Evolutionary conservation across 2,113 vertebrate genomes (phyloP).

Genomic region (Accipiter cooperii): DNA sequence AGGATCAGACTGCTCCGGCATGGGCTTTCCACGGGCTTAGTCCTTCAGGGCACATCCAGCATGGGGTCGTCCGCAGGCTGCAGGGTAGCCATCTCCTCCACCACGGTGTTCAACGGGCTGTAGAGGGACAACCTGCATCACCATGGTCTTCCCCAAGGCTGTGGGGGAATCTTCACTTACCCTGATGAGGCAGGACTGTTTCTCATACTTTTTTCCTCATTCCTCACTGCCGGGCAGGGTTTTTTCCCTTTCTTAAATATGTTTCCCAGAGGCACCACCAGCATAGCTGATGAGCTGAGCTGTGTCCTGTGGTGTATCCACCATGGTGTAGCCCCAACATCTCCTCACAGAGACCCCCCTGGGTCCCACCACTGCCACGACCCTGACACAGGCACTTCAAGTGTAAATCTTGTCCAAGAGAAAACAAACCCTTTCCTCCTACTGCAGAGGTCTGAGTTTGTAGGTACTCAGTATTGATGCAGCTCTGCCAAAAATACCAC

Average conservation of each 20-base stretch:
- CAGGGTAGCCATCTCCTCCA: not conserved
- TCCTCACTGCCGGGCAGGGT: not conserved
- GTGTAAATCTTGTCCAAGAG: too few relatives aligned
- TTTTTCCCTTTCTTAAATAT: not conserved
- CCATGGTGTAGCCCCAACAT: not conserved
- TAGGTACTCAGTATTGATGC: not conserved
- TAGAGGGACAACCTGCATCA: not conserved
- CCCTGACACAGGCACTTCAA: not conserved
- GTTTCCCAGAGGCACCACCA: not conserved
- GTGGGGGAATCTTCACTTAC: too few relatives aligned
- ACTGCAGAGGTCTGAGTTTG: not conserved
- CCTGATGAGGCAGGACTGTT: not conserved
- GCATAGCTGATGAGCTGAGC: not conserved
- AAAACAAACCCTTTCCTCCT: not conserved
- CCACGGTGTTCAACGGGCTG: not conserved
- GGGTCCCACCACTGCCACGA: not conserved
- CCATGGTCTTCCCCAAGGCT: not conserved
- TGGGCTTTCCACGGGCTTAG: not conserved
- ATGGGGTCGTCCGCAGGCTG: too few relatives aligned
- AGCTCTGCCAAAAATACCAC: not conserved
- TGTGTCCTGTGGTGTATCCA: fast-evolving
- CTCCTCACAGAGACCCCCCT: not conserved
- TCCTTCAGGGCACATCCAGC: not conserved
- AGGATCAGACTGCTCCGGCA: not conserved
- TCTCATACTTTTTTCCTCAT: not conserved